Percentiles rank a stretch among this genome's conserved stretches.
phyloP scores from a whole-genome alignment of 2,113 vertebrate genomes.

The Prunella himalayana region DNA sequence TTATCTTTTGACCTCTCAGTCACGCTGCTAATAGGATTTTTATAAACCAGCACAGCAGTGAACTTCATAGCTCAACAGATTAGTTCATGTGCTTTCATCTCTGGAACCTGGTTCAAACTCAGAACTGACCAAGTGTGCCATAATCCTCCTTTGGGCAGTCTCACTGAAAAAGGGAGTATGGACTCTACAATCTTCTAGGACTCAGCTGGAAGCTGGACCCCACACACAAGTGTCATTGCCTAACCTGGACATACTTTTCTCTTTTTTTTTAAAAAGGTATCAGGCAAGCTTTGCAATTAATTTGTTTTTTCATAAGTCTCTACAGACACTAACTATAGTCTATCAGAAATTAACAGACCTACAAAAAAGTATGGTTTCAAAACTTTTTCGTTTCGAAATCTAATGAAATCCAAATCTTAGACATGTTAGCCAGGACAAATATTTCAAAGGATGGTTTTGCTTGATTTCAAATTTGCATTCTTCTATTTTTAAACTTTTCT shows the following conservation, averaged over 20 bases:
- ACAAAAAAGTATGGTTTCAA: neutral
- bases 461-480: neutral
- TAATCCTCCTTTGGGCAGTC: constrained; percentile 37
- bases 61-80: constrained; percentile 48
- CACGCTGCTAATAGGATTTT: constrained; percentile 69
- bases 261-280: neutral
- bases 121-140: constrained; percentile 5
- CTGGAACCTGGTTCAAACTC: constrained; percentile 62
- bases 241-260: neutral
- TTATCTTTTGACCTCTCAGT: constrained; percentile 61
- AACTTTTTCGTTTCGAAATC: neutral
- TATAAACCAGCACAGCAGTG: constrained; percentile 50
- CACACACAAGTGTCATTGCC: neutral
- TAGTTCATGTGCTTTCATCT: constrained; percentile 64
- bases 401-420: neutral
- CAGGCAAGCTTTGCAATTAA: neutral
- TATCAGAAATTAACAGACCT: neutral
- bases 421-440: neutral
- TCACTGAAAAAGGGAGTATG: constrained; percentile 3
- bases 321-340: neutral
- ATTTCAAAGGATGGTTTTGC: neutral
- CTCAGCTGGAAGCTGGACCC: neutral
- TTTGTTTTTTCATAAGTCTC: neutral
- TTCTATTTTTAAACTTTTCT: neutral
- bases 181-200: neutral